A percentile compares a stretch with the other conserved stretches of the same genome.
Conservation (phyloP, 1,140 invertebrate genomes). For the Saccostrea glomerata region DNA sequence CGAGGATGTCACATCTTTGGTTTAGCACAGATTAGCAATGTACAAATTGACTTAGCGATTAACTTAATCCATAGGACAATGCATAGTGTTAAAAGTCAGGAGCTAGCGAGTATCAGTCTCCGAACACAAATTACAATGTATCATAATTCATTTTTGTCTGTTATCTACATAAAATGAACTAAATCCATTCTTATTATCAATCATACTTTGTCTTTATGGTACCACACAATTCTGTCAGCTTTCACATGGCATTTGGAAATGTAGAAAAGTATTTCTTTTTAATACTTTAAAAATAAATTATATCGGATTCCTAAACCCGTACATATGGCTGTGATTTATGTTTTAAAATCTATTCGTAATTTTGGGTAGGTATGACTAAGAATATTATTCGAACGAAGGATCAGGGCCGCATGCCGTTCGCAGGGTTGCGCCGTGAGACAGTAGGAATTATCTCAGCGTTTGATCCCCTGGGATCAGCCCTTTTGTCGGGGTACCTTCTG, state of each 20-base stretch:
- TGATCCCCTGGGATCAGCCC: slow-evolving; percentile 35
- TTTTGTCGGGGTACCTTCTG: slow-evolving; percentile 29
- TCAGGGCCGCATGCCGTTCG: slow-evolving; percentile 43
- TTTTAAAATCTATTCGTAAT: slow-evolving; percentile 31
- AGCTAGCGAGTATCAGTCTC: neutral
- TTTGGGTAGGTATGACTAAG: slow-evolving; percentile 42
- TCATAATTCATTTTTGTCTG: neutral
- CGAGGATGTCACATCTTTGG: neutral
- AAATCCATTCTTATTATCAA: slow-evolving; percentile 12
- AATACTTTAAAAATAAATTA: slow-evolving; percentile 3
- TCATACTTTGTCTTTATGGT: slow-evolving; percentile 5
- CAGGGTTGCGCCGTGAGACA: slow-evolving; percentile 28
- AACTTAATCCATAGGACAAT: slow-evolving; percentile 39
- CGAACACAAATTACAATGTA: neutral
- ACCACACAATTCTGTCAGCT: neutral
- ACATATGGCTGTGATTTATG: slow-evolving; percentile 33
- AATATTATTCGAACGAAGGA: slow-evolving; percentile 23
- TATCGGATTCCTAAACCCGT: slow-evolving; percentile 17
- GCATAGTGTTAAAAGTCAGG: slow-evolving; percentile 18
- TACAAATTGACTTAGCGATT: slow-evolving; percentile 45
- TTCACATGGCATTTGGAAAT: neutral
- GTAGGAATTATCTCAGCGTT: slow-evolving; percentile 46
- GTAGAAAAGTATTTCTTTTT: neutral
- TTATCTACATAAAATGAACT: neutral
- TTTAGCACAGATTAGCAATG: slow-evolving; percentile 29